Evolutionary conservation across 1,140 invertebrate species (phyloP), one percentile per base, ranked within the genome.

Genomic region (Orius insidiosus): DNA sequence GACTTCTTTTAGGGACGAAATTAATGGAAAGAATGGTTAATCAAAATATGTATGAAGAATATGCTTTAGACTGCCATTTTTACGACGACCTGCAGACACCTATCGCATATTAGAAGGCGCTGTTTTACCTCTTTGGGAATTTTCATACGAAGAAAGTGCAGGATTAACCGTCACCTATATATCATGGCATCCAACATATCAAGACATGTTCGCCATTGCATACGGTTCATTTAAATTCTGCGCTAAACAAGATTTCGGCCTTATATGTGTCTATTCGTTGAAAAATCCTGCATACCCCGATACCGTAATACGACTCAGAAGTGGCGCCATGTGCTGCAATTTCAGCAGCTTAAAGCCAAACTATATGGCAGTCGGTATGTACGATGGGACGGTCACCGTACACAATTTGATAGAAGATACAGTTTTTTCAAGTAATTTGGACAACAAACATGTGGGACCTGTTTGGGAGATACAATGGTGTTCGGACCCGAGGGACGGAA

Each of bases 1-100:
- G 51, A 45, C 49, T 55, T 47, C 30, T 63, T 3, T 71, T 80
- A 55, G 73, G 79, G 35, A 79, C 78, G 58, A 82, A 83, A 58
- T 84, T 88, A 38, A 65, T 94, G 5, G 89, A 96, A 60, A 69
- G 89, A 56, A 89, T 96, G 75, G 78, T 94, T 31, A 93, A 88
- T 60, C 87, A 92, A 65, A 94, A 94, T 63, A 85, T 86, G 33
- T 92, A 75, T 60, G 84, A 93, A 62, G 88, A 94, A 47, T 88
- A 94, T 53, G 71, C 77, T 6, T 53, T 64, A 83, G 92, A 96
- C 69, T 95, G 92, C 63, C 78, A 80, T 55, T 95, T 93, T 59
- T 96, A 82, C 77, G 86, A 96, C 60, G 89, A 95, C 65, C 82
- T 0, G 86, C 88, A 5, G 92, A 96, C 66, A 88, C 94, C 62